phyloP scores from a whole-genome alignment of 2,113 vertebrate genomes.

The Hippolais icterina region DNA sequence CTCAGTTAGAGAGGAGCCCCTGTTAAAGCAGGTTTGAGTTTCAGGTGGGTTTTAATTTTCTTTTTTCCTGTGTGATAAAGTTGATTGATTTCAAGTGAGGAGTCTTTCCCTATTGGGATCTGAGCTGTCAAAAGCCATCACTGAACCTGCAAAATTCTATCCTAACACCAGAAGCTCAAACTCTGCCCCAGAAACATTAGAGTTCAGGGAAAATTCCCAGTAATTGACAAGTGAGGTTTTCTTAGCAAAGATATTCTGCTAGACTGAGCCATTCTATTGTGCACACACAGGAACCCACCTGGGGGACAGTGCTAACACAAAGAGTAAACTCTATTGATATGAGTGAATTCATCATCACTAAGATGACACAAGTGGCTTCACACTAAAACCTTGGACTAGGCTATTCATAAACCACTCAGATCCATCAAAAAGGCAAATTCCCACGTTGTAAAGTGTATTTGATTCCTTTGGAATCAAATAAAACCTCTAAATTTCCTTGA shows the following conservation, averaged over 20 bases:
- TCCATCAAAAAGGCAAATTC: not conserved
- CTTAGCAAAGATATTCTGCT: not conserved
- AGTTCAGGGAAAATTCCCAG: not conserved
- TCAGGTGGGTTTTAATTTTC: not conserved
- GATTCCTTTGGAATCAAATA: not conserved
- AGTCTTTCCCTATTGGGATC: not conserved
- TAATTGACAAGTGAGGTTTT: not conserved
- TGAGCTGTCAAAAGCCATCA: conserved; percentile 39
- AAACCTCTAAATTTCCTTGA: not conserved
- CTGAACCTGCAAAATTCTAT: conserved; percentile 14
- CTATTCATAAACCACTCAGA: not conserved
- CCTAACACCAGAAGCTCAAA: not conserved
- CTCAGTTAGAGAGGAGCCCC: not conserved
- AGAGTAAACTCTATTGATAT: not conserved
- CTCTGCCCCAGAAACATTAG: not conserved
- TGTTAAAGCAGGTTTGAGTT: not conserved
- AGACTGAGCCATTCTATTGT: not conserved
- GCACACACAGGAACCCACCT: not conserved
- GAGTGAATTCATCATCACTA: not conserved
- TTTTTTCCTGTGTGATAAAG: not conserved
- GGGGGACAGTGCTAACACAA: not conserved
- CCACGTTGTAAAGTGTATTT: not conserved
- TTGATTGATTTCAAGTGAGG: conserved; percentile 15
- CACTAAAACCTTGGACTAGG: not conserved
- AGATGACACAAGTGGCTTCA: not conserved